phyloP scores from a whole-genome alignment of 2,888 invertebrate genomes.

The Epinotia bilunana region DNA sequence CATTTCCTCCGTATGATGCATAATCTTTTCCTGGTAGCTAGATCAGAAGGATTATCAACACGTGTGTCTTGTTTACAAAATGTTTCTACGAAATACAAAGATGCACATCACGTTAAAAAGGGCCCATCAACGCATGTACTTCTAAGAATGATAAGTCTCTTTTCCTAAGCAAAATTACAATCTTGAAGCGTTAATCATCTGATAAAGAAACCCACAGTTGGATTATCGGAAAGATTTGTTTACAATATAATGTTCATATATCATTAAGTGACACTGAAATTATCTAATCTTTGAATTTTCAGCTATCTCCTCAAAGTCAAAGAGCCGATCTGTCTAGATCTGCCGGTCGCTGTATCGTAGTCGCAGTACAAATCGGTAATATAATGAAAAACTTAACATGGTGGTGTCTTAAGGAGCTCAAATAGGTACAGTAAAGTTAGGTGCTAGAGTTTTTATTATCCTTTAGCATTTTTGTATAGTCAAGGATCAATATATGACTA shows the following conservation, averaged over 20 bases:
- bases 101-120: conserved; percentile 7
- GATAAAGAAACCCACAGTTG: not conserved
- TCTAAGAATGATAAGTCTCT: not conserved
- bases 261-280: conserved; percentile 12
- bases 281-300: conserved; percentile 28
- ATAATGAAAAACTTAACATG: too few relatives aligned
- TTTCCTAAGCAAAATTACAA: conserved; percentile 4
- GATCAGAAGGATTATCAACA: conserved; percentile 42
- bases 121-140: not conserved
- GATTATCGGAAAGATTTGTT: conserved; percentile 34
- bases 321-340: not conserved
- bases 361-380: not conserved
- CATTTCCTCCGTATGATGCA: conserved; percentile 23
- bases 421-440: too few relatives aligned
- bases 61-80: conserved; percentile 41
- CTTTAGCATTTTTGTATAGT: too few relatives aligned
- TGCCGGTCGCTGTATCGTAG: not conserved
- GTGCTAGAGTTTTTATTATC: too few relatives aligned
- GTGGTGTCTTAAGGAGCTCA: too few relatives aligned
- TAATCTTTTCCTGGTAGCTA: conserved; percentile 48
- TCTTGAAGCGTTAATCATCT: conserved; percentile 23
- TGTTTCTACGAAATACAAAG: conserved; percentile 36
- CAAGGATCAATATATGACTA: too few relatives aligned
- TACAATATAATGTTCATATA: conserved; percentile 9
- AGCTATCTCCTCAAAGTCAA: conserved; percentile 16